Evolutionary conservation across 2,797 vertebrate species (phyloP).

Genomic region (Peromyscus eremicus): DNA sequence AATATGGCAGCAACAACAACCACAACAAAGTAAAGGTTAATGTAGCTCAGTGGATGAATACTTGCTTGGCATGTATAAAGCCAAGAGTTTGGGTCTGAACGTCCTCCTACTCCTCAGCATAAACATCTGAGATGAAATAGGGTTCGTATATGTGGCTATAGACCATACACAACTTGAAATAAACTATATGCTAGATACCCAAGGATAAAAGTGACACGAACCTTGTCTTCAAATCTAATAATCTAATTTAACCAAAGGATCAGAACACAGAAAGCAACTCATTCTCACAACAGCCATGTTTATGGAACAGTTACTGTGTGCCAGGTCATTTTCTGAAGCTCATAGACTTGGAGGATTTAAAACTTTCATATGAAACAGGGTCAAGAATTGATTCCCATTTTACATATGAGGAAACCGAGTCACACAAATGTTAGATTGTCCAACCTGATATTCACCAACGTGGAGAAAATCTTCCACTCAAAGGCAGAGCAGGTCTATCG

Average conservation of each 20-base stretch:
- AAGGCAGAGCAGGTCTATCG: background rate
- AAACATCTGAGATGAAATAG: background rate
- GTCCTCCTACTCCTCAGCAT: too few relatives aligned
- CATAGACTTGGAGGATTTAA: background rate
- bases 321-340: background rate
- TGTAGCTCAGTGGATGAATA: background rate
- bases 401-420: background rate
- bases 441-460: background rate
- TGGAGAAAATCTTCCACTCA: background rate
- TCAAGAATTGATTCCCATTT: background rate
- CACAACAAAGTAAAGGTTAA: background rate
- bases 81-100: background rate
- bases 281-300: background rate
- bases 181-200: background rate
- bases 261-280: conserved; percentile 35
- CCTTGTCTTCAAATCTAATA: background rate
- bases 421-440: background rate
- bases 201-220: background rate
- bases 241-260: background rate
- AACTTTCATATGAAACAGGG: background rate
- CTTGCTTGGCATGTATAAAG: background rate
- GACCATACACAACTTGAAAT: background rate
- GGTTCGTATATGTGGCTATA: background rate
- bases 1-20: background rate
- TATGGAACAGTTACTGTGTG: background rate